phyloP scores from a whole-genome alignment of 35 echinoderm and acorn worm species.

The Eucidaris tribuloides region DNA sequence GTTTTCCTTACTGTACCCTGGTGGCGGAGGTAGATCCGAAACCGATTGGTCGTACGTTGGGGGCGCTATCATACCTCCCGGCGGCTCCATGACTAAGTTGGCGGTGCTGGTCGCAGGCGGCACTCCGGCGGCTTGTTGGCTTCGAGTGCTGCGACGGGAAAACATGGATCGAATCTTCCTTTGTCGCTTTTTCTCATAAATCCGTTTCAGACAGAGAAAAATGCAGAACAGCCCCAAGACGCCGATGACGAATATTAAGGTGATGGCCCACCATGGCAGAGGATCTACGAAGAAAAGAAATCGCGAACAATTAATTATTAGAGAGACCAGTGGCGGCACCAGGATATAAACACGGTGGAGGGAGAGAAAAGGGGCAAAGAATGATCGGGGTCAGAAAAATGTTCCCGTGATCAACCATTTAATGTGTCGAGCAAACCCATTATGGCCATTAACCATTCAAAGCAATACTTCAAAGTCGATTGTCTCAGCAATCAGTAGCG shows the following conservation, averaged over 20 bases:
- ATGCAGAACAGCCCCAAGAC: background rate
- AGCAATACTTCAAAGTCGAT: no score
- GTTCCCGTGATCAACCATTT: no score
- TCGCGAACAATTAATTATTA: no score
- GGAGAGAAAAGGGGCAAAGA: no score
- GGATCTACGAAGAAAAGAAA: background rate
- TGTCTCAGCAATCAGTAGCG: no score
- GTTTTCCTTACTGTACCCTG: background rate
- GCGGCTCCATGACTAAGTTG: no score
- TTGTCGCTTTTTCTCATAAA: conserved; percentile 5
- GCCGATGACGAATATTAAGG: background rate
- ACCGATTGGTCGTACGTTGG: background rate
- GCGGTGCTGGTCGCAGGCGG: background rate
- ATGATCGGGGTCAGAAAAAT: no score
- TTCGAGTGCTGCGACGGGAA: background rate
- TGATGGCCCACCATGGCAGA: conserved; percentile 10
- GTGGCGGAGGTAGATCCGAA: background rate
- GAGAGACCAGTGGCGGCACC: no score
- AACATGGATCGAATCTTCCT: background rate
- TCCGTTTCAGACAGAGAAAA: background rate
- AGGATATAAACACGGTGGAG: no score
- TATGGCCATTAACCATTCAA: no score
- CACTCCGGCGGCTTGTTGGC: background rate
- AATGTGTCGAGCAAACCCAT: no score
- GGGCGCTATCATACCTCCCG: no score